Percentiles rank a stretch among this genome's conserved stretches.
These are phyloP conservation scores for Leptocoma aspasia DNA, from an alignment of 2,113 vertebrate species.

Conservation along the genomic window DNA sequence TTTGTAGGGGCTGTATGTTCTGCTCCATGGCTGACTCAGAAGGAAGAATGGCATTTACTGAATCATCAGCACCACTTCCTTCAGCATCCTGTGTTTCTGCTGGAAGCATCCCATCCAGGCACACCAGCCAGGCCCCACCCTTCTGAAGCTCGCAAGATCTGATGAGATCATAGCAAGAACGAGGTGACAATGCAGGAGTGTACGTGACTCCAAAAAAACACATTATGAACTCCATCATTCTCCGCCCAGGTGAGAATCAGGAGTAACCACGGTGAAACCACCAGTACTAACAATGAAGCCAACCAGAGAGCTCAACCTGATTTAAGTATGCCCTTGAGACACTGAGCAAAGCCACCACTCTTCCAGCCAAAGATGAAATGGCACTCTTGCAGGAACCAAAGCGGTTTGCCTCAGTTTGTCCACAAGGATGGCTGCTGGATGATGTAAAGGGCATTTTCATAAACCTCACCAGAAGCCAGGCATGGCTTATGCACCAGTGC, in stretches of 20 bases:
- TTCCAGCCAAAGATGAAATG: background rate
- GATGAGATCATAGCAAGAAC: conserved; percentile 48
- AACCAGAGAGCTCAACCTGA: background rate
- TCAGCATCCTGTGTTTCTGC: conserved; percentile 35
- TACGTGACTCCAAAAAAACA: conserved; percentile 37
- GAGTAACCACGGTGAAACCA: background rate
- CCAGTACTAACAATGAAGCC: background rate
- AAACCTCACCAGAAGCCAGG: background rate
- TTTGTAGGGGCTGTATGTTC: background rate
- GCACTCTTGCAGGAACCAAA: background rate
- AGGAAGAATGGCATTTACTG: conserved; percentile 24
- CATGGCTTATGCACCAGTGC: background rate
- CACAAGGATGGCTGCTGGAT: background rate
- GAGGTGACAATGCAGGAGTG: conserved; percentile 30
- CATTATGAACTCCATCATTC: background rate
- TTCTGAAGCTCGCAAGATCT: conserved; percentile 30
- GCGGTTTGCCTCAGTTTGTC: background rate
- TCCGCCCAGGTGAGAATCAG: conserved; percentile 38
- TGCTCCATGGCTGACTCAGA: background rate
- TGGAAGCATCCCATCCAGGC: conserved; percentile 45
- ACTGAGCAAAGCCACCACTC: background rate
- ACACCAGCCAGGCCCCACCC: conserved; percentile 20
- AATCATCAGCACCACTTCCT: conserved; percentile 50
- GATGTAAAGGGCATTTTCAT: background rate
- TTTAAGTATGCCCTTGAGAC: conserved; percentile 40